Evolutionary conservation across 2,113 vertebrate species (phyloP).

Genomic region (Paratilapia polleni): DNA sequence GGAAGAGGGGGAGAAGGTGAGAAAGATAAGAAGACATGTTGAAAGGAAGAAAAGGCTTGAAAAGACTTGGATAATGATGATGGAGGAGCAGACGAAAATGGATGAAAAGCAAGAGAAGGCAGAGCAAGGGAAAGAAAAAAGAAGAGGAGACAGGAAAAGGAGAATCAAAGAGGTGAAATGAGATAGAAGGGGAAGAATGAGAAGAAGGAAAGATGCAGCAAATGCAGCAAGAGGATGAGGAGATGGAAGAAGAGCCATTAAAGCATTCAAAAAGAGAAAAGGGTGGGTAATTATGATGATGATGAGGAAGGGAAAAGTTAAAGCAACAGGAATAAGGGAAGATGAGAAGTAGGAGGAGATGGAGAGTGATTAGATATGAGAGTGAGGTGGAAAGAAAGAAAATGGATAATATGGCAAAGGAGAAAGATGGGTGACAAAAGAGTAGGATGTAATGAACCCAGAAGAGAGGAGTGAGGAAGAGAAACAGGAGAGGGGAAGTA

Average conservation of each 20-base stretch:
- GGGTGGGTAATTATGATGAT: not conserved
- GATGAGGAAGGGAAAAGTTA: not conserved
- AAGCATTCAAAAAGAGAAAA: not conserved
- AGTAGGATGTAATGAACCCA: not conserved
- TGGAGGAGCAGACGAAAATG: not conserved
- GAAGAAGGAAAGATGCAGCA: not conserved
- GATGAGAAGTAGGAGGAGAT: not conserved
- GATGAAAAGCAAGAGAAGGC: not conserved
- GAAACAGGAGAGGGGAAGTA: not conserved
- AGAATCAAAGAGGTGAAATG: slow-evolving; percentile 5
- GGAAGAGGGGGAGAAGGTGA: not conserved
- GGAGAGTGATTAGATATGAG: not conserved
- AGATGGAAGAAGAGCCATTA: not conserved
- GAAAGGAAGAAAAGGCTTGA: not conserved
- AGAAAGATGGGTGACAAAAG: not conserved
- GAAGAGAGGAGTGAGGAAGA: not conserved
- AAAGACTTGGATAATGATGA: not conserved
- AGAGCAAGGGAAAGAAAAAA: not conserved
- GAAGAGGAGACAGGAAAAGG: not conserved
- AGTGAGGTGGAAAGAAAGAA: not conserved
- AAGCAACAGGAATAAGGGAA: not conserved
- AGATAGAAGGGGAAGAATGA: not conserved
- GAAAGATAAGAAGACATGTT: not conserved
- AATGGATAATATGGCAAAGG: not conserved
- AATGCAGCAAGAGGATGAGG: not conserved